Conservation (phyloP, 2,797 vertebrate genomes). For the Adelosebastes latens region DNA sequence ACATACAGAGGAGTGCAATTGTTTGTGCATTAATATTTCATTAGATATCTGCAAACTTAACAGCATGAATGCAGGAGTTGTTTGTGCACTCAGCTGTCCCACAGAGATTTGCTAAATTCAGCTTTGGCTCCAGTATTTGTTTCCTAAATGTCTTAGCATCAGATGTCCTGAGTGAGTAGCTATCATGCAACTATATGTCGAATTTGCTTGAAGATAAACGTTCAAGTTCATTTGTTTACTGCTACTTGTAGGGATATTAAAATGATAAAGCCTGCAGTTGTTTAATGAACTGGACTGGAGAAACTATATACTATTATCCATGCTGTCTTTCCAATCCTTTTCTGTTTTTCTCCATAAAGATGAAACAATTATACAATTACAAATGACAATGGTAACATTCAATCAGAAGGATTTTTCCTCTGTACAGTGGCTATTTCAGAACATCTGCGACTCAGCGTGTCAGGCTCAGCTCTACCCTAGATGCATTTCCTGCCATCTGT, state of each 20-base stretch:
- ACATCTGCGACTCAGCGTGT: too few relatives aligned
- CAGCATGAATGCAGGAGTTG: background rate
- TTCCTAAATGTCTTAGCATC: background rate
- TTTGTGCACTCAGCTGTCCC: conserved; percentile 2
- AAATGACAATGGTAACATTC: background rate
- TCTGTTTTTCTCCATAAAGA: background rate
- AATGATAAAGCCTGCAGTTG: background rate
- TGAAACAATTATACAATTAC: background rate
- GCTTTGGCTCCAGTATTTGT: background rate
- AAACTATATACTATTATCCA: background rate
- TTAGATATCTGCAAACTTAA: conserved; percentile 27
- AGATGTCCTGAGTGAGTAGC: background rate
- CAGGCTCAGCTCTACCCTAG: too few relatives aligned
- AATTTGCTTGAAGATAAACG: background rate
- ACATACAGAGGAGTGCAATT: background rate
- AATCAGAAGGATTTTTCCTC: too few relatives aligned
- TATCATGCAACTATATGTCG: background rate
- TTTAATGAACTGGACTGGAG: too few relatives aligned
- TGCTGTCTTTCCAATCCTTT: background rate
- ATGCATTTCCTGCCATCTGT: too few relatives aligned
- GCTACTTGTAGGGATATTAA: background rate
- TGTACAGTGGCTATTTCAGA: too few relatives aligned
- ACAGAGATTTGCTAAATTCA: background rate
- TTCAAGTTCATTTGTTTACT: background rate
- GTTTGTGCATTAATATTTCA: conserved; percentile 18